These are phyloP conservation scores for Drosophila funebris DNA, from an alignment of 1,140 invertebrate genomes.

Conservation along the genomic window DNA sequence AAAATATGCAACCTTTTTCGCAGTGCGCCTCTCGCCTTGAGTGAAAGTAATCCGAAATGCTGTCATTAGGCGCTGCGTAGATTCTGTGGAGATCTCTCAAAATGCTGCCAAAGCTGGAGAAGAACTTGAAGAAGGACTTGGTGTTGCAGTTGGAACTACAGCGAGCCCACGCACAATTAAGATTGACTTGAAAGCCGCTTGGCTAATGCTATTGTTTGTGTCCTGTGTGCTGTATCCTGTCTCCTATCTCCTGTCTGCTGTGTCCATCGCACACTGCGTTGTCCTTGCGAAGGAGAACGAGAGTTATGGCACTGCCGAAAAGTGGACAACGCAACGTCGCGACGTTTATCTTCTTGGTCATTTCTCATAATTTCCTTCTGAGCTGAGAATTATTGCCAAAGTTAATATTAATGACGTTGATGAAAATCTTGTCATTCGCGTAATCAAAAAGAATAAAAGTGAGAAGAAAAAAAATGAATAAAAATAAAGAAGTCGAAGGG, in stretches of 20 bases:
- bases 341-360: constrained; percentile 71
- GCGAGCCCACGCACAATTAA: constrained; percentile 60
- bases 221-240: neutral
- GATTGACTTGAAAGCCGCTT: constrained; percentile 70
- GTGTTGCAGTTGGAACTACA: neutral
- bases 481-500: constrained; percentile 9
- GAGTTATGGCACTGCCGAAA: constrained; percentile 73
- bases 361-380: constrained; percentile 78
- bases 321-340: constrained; percentile 50
- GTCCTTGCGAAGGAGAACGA: constrained; percentile 21
- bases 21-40: constrained; percentile 42
- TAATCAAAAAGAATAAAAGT: constrained; percentile 47
- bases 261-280: neutral
- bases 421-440: constrained; percentile 81
- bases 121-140: constrained; percentile 2
- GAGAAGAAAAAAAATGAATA: constrained; percentile 17
- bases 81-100: neutral
- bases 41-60: constrained; percentile 79
- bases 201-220: constrained; percentile 51
- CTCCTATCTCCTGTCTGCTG: constrained; percentile 6
- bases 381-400: constrained; percentile 80
- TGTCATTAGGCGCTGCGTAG: constrained; percentile 67
- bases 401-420: constrained; percentile 83
- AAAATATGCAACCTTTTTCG: constrained; percentile 69
- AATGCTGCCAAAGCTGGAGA: constrained; percentile 11